Conservation (phyloP, 2,888 invertebrate genomes). For the Axea sp. region DNA sequence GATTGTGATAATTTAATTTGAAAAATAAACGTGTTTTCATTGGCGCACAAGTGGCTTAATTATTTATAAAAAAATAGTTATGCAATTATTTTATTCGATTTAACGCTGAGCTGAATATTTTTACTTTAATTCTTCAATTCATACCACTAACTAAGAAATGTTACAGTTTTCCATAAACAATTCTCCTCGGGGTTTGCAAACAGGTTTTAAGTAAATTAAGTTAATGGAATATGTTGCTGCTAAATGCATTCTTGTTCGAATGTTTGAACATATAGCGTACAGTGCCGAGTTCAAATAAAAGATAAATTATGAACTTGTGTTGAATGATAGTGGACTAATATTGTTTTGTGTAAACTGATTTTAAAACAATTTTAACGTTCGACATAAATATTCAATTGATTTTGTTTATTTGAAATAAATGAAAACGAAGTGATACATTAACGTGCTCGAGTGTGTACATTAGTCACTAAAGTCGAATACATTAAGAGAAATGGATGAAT, state of each 20-base stretch:
- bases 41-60: no score
- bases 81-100: no score
- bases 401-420: no score
- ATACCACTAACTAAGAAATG: no score
- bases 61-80: no score
- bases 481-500: slow-evolving; percentile 1
- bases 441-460: no score
- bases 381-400: not conserved
- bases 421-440: no score
- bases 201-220: slow-evolving; percentile 12
- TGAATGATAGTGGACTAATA: not conserved
- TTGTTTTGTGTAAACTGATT: not conserved
- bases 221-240: slow-evolving; percentile 15
- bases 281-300: slow-evolving; percentile 5
- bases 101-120: no score
- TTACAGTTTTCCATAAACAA: slow-evolving; percentile 3
- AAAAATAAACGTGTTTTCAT: no score
- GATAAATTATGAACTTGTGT: slow-evolving; percentile 3
- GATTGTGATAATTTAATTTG: no score
- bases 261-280: not conserved
- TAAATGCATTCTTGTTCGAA: slow-evolving; percentile 10
- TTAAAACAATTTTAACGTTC: not conserved
- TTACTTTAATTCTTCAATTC: no score
- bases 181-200: slow-evolving; percentile 6
- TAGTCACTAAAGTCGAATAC: not conserved